phyloP scores from a whole-genome alignment of 2,888 invertebrate species.

The Caenorhabditis sp. region DNA sequence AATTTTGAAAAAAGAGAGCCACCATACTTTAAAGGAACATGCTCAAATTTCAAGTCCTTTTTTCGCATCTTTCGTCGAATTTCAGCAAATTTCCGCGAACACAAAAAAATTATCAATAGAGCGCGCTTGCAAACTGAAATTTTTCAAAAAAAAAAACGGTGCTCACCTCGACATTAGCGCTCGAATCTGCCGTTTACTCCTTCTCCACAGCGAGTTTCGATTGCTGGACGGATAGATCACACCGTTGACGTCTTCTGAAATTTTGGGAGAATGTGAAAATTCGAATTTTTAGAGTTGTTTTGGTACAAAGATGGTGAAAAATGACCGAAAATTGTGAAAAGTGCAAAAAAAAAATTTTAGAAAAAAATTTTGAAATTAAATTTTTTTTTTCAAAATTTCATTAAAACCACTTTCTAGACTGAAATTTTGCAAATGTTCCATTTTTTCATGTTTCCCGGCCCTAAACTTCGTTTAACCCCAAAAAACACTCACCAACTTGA shows the following conservation, averaged over 20 bases:
- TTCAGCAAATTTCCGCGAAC: too few species aligned
- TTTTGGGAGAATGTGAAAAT: not conserved
- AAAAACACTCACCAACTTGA: slow-evolving; percentile 78
- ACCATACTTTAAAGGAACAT: too few species aligned
- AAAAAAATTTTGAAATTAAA: not conserved
- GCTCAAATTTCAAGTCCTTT: too few species aligned
- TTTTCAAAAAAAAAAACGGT: not conserved
- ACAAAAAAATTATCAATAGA: not conserved
- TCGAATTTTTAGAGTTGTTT: not conserved
- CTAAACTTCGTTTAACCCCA: not conserved
- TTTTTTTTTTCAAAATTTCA: not conserved
- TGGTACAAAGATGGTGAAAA: not conserved
- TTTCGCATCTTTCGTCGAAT: too few species aligned
- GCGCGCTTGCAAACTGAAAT: not conserved
- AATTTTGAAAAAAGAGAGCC: too few species aligned
- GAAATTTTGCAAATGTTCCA: too few species aligned
- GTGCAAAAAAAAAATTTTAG: not conserved
- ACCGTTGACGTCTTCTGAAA: slow-evolving; percentile 77
- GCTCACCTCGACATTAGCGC: slow-evolving; percentile 75
- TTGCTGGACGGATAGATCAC: slow-evolving; percentile 66
- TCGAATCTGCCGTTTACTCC: slow-evolving; percentile 81
- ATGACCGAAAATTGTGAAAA: not conserved
- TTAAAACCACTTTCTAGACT: not conserved
- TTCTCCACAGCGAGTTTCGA: slow-evolving; percentile 84
- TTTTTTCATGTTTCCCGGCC: not conserved